Conservation (phyloP, 2,797 vertebrate genomes). For the Heteromormyrus szaboi region DNA sequence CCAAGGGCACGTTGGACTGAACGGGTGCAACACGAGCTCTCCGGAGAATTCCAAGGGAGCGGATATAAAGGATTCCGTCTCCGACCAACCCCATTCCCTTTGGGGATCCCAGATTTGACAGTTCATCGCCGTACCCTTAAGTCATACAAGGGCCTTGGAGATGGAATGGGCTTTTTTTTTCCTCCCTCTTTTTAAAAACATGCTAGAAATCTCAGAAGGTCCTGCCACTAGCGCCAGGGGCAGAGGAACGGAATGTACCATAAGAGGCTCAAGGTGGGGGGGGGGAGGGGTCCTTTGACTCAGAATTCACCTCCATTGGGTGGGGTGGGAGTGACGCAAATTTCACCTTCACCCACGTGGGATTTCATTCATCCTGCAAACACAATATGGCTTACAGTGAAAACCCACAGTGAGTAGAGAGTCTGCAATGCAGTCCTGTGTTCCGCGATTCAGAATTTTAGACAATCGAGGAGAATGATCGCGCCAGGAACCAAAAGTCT, state of each 20-base stretch:
- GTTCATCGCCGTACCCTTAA: background rate
- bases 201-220: background rate
- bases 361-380: background rate
- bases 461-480: background rate
- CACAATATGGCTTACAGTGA: background rate
- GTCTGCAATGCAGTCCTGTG: background rate
- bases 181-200: background rate
- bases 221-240: background rate
- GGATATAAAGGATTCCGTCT: background rate
- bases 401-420: background rate
- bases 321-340: background rate
- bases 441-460: background rate
- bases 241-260: background rate
- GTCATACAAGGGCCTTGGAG: background rate
- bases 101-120: background rate
- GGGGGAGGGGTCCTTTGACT: background rate
- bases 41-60: background rate
- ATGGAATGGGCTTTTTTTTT: background rate
- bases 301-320: background rate
- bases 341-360: background rate
- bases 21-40: background rate
- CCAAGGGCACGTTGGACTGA: background rate
- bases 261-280: background rate
- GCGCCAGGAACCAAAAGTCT: background rate
- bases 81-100: background rate